phyloP scores from a whole-genome alignment of 1,140 invertebrate genomes.

The Polypedilum vanderplanki region DNA sequence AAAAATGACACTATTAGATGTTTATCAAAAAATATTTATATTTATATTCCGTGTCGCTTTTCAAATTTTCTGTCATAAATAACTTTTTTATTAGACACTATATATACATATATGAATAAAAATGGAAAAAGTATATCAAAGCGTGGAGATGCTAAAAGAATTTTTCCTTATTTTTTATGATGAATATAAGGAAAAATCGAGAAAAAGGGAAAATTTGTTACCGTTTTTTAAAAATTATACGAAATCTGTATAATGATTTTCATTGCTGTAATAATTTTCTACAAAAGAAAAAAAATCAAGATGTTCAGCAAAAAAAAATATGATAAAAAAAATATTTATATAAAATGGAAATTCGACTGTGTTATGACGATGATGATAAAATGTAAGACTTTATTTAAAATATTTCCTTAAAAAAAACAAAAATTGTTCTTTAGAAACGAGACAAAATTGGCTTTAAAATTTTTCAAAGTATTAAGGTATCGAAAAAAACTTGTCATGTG shows the following conservation, averaged over 20 bases:
- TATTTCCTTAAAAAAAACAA: too few relatives aligned
- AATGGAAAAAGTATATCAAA: constrained; percentile 14
- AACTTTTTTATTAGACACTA: constrained; percentile 11
- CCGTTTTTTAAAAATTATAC: background rate
- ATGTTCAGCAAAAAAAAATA: too few relatives aligned
- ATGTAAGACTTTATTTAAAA: too few relatives aligned
- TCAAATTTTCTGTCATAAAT: background rate
- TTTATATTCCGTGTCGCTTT: constrained; percentile 23
- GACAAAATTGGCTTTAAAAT: constrained; percentile 26
- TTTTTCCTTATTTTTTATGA: constrained; percentile 13
- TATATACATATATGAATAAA: constrained; percentile 6
- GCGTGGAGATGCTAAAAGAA: background rate
- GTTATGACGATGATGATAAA: too few relatives aligned
- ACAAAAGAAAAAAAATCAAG: too few relatives aligned
- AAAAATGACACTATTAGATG: background rate
- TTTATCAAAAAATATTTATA: constrained; percentile 18
- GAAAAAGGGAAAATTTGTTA: background rate
- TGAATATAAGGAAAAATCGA: background rate
- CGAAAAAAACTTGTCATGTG: constrained; percentile 1
- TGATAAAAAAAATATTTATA: too few relatives aligned
- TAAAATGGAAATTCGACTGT: too few relatives aligned
- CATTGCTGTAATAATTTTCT: too few relatives aligned
- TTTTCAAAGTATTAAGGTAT: background rate
- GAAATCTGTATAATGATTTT: too few relatives aligned
- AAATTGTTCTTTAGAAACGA: too few relatives aligned